Evolutionary conservation across 2,888 invertebrate genomes (phyloP).

Genomic region (Hesperia comma): DNA sequence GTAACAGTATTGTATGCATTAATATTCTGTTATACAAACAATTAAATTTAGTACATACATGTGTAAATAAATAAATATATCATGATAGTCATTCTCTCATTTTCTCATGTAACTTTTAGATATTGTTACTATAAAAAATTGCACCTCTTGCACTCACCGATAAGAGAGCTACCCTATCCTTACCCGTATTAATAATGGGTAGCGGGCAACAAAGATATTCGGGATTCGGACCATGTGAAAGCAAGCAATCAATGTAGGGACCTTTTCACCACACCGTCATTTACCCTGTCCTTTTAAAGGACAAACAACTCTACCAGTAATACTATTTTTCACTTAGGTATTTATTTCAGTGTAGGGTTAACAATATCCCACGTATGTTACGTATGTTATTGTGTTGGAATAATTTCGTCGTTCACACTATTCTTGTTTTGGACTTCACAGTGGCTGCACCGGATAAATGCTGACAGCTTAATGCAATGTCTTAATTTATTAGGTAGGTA

Average conservation of each 20-base stretch:
- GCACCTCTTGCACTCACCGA: background rate
- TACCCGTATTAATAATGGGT: slow-evolving; percentile 29
- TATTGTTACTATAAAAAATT: too few relatives aligned
- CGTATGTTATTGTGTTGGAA: background rate
- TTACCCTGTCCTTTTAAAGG: background rate
- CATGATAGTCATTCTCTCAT: too few relatives aligned
- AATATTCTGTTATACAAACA: too few relatives aligned
- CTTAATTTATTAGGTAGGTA: too few relatives aligned
- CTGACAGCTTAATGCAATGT: too few relatives aligned
- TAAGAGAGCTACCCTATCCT: slow-evolving; percentile 5
- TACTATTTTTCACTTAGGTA: background rate
- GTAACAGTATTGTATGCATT: too few relatives aligned
- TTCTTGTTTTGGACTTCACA: too few relatives aligned
- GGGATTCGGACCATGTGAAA: slow-evolving; percentile 46
- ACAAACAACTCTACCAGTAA: background rate
- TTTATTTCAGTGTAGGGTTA: background rate
- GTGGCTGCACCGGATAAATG: too few relatives aligned
- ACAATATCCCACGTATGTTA: too few relatives aligned
- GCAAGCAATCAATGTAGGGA: slow-evolving; percentile 52
- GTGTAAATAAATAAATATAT: too few relatives aligned
- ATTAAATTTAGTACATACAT: too few relatives aligned
- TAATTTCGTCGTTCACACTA: background rate
- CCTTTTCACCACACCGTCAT: slow-evolving; percentile 44
- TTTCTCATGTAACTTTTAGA: too few relatives aligned
- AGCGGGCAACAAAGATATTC: slow-evolving; percentile 14